These are phyloP conservation scores for Tupiocoris notatus DNA, from an alignment of 2,888 invertebrate genomes.

Conservation along the genomic window DNA sequence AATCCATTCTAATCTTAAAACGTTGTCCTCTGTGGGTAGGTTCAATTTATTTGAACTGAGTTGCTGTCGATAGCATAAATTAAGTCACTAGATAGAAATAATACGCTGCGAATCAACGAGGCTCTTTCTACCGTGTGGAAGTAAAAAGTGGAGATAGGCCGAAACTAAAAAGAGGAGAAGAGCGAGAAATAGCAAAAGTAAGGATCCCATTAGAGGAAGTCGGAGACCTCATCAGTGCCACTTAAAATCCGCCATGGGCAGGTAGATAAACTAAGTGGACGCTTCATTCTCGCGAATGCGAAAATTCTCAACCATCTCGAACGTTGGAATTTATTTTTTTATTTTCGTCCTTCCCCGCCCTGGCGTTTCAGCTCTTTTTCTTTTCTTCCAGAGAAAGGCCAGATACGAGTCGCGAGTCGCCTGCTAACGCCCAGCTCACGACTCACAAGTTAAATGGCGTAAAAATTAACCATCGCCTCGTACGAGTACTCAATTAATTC, in stretches of 20 bases:
- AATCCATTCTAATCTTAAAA: too few relatives aligned
- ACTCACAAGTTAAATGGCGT: background rate
- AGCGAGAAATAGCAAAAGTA: background rate
- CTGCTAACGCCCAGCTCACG: background rate
- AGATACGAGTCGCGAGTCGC: background rate
- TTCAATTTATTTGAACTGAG: too few relatives aligned
- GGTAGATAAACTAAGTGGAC: background rate
- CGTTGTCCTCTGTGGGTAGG: too few relatives aligned
- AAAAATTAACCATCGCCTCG: background rate
- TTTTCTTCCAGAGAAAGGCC: background rate
- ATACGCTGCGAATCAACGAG: too few relatives aligned
- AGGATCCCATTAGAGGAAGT: background rate
- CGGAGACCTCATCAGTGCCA: background rate
- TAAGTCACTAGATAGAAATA: too few relatives aligned
- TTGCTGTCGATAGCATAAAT: too few relatives aligned
- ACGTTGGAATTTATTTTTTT: background rate
- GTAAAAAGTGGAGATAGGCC: background rate
- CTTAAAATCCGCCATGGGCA: background rate
- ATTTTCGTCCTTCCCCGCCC: too few relatives aligned
- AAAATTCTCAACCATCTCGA: background rate
- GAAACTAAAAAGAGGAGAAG: background rate
- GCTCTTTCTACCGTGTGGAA: background rate
- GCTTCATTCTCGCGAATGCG: background rate
- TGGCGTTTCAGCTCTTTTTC: too few relatives aligned
- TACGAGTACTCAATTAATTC: background rate